These are phyloP conservation scores for Daboia siamensis DNA, from an alignment of 2,113 vertebrate species.

Conservation along the genomic window DNA sequence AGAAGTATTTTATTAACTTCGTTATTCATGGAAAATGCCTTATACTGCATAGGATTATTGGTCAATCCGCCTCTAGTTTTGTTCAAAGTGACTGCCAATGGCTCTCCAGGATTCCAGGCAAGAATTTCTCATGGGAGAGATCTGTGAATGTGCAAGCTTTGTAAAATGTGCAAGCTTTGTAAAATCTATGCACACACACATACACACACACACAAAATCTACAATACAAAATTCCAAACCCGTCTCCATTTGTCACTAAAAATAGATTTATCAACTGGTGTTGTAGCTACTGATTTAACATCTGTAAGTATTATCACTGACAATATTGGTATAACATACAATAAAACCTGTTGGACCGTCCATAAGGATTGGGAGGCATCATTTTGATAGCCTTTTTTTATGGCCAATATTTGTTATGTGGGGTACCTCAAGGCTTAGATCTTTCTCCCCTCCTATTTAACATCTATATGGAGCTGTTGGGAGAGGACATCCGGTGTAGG, in stretches of 20 bases:
- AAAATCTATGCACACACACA: background rate
- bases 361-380: background rate
- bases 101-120: background rate
- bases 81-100: background rate
- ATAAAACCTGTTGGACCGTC: background rate
- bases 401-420: background rate
- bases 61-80: background rate
- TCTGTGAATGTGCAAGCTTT: background rate
- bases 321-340: background rate
- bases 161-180: background rate
- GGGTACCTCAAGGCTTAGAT: background rate
- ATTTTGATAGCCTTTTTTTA: background rate
- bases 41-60: background rate
- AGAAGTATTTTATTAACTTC: background rate
- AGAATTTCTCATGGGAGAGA: background rate
- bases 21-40: background rate
- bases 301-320: background rate
- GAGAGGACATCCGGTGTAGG: background rate
- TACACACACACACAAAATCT: too few relatives aligned
- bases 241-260: background rate
- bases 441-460: background rate
- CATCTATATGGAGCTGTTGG: background rate
- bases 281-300: background rate
- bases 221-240: background rate
- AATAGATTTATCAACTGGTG: background rate